phyloP scores from a whole-genome alignment of 2,113 vertebrate genomes.

The Lepidothrix coronata region DNA sequence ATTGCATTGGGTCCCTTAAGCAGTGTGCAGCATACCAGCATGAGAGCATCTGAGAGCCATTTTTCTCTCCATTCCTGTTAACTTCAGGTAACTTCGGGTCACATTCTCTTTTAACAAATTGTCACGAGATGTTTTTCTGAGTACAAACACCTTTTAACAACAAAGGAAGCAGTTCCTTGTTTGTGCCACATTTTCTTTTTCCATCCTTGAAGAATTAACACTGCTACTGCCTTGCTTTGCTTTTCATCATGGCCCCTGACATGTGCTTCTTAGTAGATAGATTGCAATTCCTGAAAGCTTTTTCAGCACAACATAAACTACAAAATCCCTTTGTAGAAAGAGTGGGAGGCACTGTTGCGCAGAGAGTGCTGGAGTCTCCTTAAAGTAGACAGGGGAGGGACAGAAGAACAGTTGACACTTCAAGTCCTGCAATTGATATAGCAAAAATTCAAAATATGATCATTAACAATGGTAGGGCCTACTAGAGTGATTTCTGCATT shows the following conservation, averaged over 20 bases:
- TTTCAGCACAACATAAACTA: neutral
- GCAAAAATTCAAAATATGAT: neutral
- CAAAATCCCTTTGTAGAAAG: neutral
- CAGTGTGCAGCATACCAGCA: neutral
- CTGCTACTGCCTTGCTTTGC: neutral
- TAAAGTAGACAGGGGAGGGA: neutral
- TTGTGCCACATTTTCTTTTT: neutral
- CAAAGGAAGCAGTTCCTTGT: neutral
- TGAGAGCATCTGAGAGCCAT: neutral
- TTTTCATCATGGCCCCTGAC: neutral
- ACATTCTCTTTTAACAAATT: neutral
- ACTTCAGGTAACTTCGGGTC: neutral
- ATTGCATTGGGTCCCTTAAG: neutral
- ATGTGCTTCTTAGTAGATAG: neutral
- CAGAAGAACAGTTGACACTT: neutral
- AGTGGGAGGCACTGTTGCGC: neutral
- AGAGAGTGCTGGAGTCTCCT: neutral
- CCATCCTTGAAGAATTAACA: neutral
- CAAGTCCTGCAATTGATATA: neutral
- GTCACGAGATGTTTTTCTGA: neutral
- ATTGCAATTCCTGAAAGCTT: neutral
- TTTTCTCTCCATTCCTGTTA: neutral
- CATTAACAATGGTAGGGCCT: rapidly evolving
- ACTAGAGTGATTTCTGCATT: neutral
- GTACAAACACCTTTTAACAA: neutral